Conservation (phyloP, 1,140 invertebrate species). For the Aphaenogaster ashmeadi region DNA sequence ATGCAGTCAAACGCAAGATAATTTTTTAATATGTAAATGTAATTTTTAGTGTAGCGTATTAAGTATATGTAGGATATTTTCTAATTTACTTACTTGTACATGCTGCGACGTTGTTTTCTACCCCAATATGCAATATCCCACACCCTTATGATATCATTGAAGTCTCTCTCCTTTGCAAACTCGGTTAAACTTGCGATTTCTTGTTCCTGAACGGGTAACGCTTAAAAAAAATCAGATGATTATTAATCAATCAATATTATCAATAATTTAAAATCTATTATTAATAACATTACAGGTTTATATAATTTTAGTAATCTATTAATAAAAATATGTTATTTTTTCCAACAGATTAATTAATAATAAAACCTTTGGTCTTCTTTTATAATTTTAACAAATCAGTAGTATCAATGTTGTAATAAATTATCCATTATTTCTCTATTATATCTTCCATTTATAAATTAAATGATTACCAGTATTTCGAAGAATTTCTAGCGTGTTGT, state of each 20-base stretch:
- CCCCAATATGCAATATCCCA: constrained; percentile 97
- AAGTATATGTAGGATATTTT: background rate
- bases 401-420: constrained; percentile 38
- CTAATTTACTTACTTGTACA: constrained; percentile 88
- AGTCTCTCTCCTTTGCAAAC: constrained; percentile 93
- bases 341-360: background rate
- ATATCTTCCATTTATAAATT: background rate
- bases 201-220: constrained; percentile 91
- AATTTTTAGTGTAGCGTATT: background rate
- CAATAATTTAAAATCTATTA: constrained; percentile 4
- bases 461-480: constrained; percentile 88
- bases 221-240: constrained; percentile 82
- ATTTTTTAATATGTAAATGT: background rate
- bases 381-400: background rate
- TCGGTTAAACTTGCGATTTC: constrained; percentile 92
- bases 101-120: constrained; percentile 90
- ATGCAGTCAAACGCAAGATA: background rate
- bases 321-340: constrained; percentile 1
- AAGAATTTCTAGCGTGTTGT: constrained; percentile 91
- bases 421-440: background rate
- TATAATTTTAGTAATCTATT: background rate
- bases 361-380: background rate
- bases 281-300: background rate
- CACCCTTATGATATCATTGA: constrained; percentile 89
- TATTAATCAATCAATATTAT: constrained; percentile 19